Evolutionary conservation across 2,797 vertebrate species (phyloP).

Genomic region (Morus bassanus): DNA sequence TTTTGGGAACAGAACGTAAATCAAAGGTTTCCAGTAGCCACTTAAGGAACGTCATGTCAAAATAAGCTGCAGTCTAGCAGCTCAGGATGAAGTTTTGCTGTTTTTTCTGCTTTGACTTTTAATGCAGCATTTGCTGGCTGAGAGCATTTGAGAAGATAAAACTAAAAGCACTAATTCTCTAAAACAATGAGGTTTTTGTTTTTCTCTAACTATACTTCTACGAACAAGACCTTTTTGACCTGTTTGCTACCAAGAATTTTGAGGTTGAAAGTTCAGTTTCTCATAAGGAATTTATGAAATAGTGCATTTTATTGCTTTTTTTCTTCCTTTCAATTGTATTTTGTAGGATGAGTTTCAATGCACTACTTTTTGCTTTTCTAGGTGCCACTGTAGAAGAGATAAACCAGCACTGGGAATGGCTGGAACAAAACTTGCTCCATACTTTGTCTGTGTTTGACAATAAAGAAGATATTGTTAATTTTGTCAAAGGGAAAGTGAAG

Average conservation of each 20-base stretch:
- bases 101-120: not conserved
- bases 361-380: constrained; percentile 59
- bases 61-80: not conserved
- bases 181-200: constrained; percentile 6
- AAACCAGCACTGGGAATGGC: constrained; percentile 94
- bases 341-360: not conserved
- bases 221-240: not conserved
- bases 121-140: not conserved
- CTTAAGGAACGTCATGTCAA: not conserved
- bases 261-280: constrained; percentile 20
- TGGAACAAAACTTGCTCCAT: constrained; percentile 91
- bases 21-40: not conserved
- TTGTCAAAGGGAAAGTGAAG: constrained; percentile 96
- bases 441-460: constrained; percentile 97
- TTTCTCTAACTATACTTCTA: not conserved
- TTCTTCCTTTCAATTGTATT: not conserved
- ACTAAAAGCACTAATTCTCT: constrained; percentile 6
- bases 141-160: not conserved
- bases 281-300: not conserved
- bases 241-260: constrained; percentile 6
- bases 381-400: constrained; percentile 92
- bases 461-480: constrained; percentile 91
- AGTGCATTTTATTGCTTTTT: not conserved
- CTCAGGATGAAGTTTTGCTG: not conserved
- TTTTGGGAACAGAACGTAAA: not conserved